These are phyloP conservation scores for Motacilla tschutschensis DNA, from an alignment of 2,113 vertebrate genomes.

Conservation along the genomic window DNA sequence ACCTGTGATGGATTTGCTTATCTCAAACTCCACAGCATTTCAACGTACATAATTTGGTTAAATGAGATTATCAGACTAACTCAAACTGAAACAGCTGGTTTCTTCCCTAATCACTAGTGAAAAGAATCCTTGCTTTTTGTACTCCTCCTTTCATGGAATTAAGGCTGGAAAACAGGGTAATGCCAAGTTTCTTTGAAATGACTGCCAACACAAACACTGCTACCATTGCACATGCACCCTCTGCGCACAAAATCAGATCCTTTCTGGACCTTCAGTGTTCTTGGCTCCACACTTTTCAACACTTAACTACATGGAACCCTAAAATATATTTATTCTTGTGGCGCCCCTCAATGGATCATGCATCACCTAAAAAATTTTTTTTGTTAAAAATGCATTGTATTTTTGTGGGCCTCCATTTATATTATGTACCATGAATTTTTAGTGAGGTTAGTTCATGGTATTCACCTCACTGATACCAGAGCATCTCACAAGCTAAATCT, in stretches of 20 bases:
- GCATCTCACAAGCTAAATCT: neutral
- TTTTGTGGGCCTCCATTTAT: neutral
- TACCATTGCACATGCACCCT: neutral
- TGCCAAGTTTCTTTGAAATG: neutral
- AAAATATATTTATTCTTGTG: neutral
- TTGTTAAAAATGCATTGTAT: neutral
- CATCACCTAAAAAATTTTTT: neutral
- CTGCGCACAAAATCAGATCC: neutral
- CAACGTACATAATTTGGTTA: slow-evolving; percentile 9
- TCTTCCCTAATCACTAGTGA: neutral
- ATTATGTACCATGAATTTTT: neutral
- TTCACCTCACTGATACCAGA: neutral
- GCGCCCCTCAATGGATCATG: rapidly evolving
- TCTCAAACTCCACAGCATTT: slow-evolving; percentile 6
- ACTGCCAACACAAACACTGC: neutral
- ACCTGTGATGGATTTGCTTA: neutral
- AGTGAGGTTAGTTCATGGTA: neutral
- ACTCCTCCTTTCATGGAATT: neutral
- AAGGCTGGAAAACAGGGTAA: neutral
- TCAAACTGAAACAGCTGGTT: neutral
- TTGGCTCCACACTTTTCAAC: neutral
- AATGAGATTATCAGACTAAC: slow-evolving; percentile 17
- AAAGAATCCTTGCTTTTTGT: neutral
- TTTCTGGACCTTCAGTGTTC: neutral
- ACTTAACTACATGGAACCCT: neutral